phyloP scores from a whole-genome alignment of 2,113 vertebrate species.

The Pleuronectes platessa region DNA sequence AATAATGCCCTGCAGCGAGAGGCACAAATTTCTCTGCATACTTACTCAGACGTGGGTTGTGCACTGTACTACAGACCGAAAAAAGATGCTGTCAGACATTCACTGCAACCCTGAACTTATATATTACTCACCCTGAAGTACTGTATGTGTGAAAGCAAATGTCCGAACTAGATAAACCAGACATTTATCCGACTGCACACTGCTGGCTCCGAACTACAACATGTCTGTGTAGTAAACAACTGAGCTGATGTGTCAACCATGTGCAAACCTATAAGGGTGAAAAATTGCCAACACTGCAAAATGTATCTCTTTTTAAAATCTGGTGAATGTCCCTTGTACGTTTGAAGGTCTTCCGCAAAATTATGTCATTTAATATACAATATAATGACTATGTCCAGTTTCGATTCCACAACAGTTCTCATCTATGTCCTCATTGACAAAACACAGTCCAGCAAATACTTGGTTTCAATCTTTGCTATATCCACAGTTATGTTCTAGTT shows the following conservation, averaged over 20 bases:
- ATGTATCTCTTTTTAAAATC: background rate
- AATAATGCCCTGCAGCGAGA: too few relatives aligned
- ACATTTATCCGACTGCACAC: background rate
- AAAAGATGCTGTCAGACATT: background rate
- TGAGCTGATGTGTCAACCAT: background rate
- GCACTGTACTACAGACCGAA: background rate
- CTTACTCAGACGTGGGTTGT: background rate
- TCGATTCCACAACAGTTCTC: too few relatives aligned
- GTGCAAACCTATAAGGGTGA: background rate
- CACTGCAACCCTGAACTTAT: background rate
- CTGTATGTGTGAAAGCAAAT: background rate
- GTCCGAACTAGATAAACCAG: background rate
- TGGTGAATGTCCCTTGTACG: background rate
- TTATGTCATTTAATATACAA: too few relatives aligned
- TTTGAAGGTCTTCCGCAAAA: too few relatives aligned
- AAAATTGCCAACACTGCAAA: background rate
- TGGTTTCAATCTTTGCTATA: background rate
- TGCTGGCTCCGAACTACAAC: background rate
- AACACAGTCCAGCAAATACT: background rate
- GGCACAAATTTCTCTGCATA: too few relatives aligned
- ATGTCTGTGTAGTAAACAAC: background rate
- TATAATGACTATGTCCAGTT: too few relatives aligned
- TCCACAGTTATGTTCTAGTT: background rate
- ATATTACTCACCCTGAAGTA: background rate
- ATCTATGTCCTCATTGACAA: background rate